Percentiles rank a stretch among this genome's conserved stretches.
Evolutionary conservation across 1,140 invertebrate genomes (phyloP).

Genomic region (Phortica variegata): DNA sequence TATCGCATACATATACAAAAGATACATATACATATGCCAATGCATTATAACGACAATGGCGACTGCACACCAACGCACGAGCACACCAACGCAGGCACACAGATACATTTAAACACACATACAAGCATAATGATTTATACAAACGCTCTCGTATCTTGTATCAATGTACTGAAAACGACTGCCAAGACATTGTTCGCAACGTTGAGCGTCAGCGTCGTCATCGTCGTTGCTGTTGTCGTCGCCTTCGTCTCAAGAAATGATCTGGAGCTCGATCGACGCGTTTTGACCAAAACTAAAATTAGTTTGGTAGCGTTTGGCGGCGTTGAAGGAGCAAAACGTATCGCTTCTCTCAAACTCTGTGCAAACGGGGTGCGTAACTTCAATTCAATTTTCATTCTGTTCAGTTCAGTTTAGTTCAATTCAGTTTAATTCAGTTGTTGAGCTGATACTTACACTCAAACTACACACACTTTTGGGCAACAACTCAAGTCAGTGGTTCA

Average conservation of each 20-base stretch:
- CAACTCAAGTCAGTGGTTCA: too few species aligned
- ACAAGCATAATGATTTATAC: not conserved
- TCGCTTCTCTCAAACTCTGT: too few species aligned
- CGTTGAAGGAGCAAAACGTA: slow-evolving; percentile 38
- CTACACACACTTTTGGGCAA: too few species aligned
- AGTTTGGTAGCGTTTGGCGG: slow-evolving; percentile 56
- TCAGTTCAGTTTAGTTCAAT: slow-evolving; percentile 12
- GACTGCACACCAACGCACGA: slow-evolving; percentile 37
- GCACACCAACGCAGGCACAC: slow-evolving; percentile 1
- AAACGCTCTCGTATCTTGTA: slow-evolving; percentile 2
- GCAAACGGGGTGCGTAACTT: too few species aligned
- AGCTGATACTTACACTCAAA: too few species aligned
- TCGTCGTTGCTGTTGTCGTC: slow-evolving; percentile 1
- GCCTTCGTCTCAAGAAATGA: slow-evolving; percentile 47
- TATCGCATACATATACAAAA: too few species aligned
- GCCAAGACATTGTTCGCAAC: too few species aligned
- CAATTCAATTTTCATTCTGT: too few species aligned
- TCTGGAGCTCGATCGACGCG: slow-evolving; percentile 52
- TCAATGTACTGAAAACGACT: slow-evolving; percentile 12
- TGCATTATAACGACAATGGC: too few species aligned
- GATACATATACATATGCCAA: too few species aligned
- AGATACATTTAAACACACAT: not conserved
- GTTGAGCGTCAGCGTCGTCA: not conserved
- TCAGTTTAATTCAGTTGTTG: slow-evolving; percentile 23
- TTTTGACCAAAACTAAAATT: slow-evolving; percentile 56